A percentile compares a stretch with the other conserved stretches of the same genome.
Conservation (phyloP, 2,113 vertebrate species). For the Recurvirostra avosetta region DNA sequence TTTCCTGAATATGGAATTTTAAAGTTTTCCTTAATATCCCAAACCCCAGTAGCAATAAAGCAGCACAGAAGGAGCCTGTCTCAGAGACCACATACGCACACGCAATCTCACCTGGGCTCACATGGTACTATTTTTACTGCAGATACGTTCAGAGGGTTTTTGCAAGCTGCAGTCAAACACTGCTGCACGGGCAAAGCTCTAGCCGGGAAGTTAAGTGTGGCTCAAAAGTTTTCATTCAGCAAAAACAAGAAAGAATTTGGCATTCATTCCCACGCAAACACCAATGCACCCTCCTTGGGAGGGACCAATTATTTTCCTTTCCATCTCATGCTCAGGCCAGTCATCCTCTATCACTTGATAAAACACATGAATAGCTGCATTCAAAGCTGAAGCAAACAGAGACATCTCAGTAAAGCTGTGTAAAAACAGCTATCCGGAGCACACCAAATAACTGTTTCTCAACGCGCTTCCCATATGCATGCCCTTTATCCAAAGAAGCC, state of each 20-base stretch:
- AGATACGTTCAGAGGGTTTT: not conserved
- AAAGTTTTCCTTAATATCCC: not conserved
- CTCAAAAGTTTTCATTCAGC: conserved; percentile 46
- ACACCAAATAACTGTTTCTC: not conserved
- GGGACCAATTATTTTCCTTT: conserved; percentile 47
- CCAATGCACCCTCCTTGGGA: not conserved
- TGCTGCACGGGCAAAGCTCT: not conserved
- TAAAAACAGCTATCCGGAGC: not conserved
- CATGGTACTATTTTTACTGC: not conserved
- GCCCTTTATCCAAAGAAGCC: conserved; percentile 3
- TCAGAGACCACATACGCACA: not conserved
- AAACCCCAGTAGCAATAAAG: not conserved
- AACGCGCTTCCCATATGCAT: not conserved
- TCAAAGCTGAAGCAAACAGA: conserved; percentile 17
- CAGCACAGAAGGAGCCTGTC: not conserved
- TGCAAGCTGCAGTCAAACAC: not conserved
- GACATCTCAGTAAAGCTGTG: conserved; percentile 4
- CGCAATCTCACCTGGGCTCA: not conserved
- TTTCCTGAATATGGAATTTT: not conserved
- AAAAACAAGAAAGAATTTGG: conserved; percentile 38
- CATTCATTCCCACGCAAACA: conserved; percentile 34
- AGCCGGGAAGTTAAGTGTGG: not conserved
- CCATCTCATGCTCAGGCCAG: conserved; percentile 7
- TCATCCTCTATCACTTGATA: conserved; percentile 20
- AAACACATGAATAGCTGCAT: conserved; percentile 29